A percentile compares a stretch with the other conserved stretches of the same genome.
phyloP scores from a whole-genome alignment of 2,113 vertebrate species.

The Dinomys branickii region DNA sequence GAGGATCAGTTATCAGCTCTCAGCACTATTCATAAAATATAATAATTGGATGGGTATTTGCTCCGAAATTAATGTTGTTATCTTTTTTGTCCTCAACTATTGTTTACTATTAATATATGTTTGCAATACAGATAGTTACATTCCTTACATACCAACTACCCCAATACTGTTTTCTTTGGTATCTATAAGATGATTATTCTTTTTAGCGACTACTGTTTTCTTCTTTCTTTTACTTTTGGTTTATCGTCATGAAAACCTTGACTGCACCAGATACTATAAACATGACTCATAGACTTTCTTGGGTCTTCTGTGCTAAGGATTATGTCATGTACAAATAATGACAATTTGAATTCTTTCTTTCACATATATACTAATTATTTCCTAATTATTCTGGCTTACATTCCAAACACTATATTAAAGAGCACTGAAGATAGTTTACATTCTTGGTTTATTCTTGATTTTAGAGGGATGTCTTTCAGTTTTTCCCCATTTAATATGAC shows the following conservation, averaged over 20 bases:
- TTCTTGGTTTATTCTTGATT: no score
- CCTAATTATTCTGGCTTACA: no score
- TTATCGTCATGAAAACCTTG: background rate
- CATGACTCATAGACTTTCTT: background rate
- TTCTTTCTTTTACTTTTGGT: background rate
- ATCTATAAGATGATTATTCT: background rate
- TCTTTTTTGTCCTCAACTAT: background rate
- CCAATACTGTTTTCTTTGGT: background rate
- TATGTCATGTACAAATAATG: no score
- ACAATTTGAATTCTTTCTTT: no score
- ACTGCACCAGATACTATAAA: background rate
- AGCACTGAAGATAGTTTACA: no score
- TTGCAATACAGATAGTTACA: background rate
- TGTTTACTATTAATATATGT: background rate
- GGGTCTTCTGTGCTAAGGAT: no score
- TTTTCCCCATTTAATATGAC: no score
- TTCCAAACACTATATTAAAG: no score
- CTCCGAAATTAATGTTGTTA: constrained; percentile 9
- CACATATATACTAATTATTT: no score
- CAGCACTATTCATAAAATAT: background rate
- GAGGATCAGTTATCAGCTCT: background rate
- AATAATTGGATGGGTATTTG: background rate
- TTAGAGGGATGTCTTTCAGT: no score
- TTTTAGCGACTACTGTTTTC: background rate
- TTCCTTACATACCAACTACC: no score